phyloP scores from a whole-genome alignment of 2,113 vertebrate species.

The Gnathonemus echidnorhynchus region DNA sequence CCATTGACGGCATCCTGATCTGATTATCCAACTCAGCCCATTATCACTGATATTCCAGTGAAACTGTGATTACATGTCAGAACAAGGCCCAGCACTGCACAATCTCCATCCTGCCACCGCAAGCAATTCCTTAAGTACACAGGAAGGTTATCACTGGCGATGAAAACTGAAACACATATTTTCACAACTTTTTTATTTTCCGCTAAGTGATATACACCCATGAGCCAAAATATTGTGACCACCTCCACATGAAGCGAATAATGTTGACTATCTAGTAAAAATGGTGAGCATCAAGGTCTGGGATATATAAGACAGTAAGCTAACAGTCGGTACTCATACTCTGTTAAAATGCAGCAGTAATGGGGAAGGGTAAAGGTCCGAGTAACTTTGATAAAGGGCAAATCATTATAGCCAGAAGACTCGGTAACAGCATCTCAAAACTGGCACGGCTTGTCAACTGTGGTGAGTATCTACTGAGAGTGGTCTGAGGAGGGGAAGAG shows the following conservation, averaged over 20 bases:
- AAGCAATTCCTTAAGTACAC: not conserved
- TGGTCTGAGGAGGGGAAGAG: not conserved
- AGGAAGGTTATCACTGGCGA: not conserved
- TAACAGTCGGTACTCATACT: not conserved
- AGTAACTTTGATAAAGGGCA: not conserved
- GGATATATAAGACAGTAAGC: not conserved
- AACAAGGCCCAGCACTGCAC: not conserved
- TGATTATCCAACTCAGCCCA: conserved; percentile 1
- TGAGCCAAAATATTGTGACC: not conserved
- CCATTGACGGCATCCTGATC: not conserved
- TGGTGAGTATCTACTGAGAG: not conserved
- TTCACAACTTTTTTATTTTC: not conserved
- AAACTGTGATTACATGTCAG: not conserved
- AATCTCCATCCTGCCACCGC: not conserved
- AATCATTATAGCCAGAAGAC: not conserved
- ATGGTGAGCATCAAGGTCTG: not conserved
- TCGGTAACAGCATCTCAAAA: not conserved
- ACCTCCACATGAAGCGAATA: not conserved
- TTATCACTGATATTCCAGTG: not conserved
- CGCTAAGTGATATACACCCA: not conserved
- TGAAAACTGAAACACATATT: not conserved
- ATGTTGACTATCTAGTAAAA: not conserved
- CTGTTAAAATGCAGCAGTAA: not conserved
- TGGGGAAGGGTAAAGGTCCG: not conserved
- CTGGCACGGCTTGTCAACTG: not conserved